A percentile compares a stretch with the other conserved stretches of the same genome.
Conservation (phyloP, 2,888 invertebrate species). For the Chouioia cunea region DNA sequence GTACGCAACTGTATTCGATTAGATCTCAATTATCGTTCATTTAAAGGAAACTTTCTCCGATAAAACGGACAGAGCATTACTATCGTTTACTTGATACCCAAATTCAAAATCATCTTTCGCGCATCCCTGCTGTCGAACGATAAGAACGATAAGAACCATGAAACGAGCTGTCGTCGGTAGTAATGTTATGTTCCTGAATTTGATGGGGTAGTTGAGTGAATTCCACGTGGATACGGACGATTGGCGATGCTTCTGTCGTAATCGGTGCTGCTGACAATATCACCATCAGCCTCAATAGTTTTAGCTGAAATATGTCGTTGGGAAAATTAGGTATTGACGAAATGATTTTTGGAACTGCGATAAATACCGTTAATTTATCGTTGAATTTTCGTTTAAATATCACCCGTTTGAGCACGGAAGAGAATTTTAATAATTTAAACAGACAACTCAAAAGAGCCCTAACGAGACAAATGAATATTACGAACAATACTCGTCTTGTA, state of each 20-base stretch:
- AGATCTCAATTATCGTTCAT: too few species aligned
- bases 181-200: slow-evolving; percentile 61
- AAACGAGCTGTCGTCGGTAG: slow-evolving; percentile 63
- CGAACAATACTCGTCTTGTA: too few species aligned
- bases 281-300: slow-evolving; percentile 27
- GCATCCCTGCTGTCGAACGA: slow-evolving; percentile 58
- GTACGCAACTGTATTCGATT: background rate
- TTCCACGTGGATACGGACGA: slow-evolving; percentile 62
- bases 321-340: slow-evolving; percentile 18
- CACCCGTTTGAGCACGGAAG: too few species aligned
- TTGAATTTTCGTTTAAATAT: too few species aligned
- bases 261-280: slow-evolving; percentile 40
- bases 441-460: too few species aligned
- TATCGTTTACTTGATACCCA: slow-evolving; percentile 4
- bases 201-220: slow-evolving; percentile 62
- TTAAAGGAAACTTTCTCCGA: too few species aligned
- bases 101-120: background rate
- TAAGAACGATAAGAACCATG: slow-evolving; percentile 60
- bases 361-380: too few species aligned
- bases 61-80: too few species aligned
- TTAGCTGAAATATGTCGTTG: slow-evolving; percentile 37
- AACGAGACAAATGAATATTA: too few species aligned
- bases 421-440: too few species aligned
- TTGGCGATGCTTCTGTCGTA: slow-evolving; percentile 55
- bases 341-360: too few species aligned